A percentile compares a stretch with the other conserved stretches of the same genome.
phyloP scores from a whole-genome alignment of 2,888 invertebrate genomes.

The Rapana venosa region DNA sequence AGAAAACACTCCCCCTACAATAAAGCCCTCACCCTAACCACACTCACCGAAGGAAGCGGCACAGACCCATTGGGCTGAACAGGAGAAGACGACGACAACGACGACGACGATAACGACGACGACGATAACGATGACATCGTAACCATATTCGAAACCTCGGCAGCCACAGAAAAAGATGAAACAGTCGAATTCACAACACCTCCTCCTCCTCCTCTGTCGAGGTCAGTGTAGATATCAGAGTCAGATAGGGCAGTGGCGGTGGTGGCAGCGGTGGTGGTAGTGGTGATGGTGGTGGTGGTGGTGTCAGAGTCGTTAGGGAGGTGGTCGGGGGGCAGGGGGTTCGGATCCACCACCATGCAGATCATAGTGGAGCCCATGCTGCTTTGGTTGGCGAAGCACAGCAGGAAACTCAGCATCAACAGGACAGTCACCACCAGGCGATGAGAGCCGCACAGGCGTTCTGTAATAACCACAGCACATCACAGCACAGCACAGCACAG shows the following conservation, averaged over 20 bases:
- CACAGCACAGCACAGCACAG: too few species aligned
- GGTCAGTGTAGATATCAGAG: neutral
- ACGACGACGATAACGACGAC: neutral
- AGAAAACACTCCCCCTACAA: too few species aligned
- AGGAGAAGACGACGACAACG: too few species aligned
- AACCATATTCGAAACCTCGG: neutral
- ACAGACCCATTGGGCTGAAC: too few species aligned
- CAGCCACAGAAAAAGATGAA: neutral
- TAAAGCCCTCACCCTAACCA: too few species aligned
- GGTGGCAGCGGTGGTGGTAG: neutral
- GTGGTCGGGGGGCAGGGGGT: neutral
- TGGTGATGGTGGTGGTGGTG: neutral
- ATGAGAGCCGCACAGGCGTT: slow-evolving; percentile 38
- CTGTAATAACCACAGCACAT: neutral
- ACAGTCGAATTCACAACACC: neutral
- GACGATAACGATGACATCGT: neutral
- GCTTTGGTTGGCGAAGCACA: slow-evolving; percentile 47
- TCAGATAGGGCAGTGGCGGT: neutral
- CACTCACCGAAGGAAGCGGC: too few species aligned
- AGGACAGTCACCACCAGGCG: slow-evolving; percentile 41
- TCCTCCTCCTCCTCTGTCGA: neutral
- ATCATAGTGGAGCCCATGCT: slow-evolving; percentile 49
- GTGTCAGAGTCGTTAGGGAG: neutral
- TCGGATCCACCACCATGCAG: slow-evolving; percentile 41
- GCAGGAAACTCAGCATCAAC: slow-evolving; percentile 37